phyloP scores from a whole-genome alignment of 2,797 vertebrate genomes.

The Lithobates sylvaticus region DNA sequence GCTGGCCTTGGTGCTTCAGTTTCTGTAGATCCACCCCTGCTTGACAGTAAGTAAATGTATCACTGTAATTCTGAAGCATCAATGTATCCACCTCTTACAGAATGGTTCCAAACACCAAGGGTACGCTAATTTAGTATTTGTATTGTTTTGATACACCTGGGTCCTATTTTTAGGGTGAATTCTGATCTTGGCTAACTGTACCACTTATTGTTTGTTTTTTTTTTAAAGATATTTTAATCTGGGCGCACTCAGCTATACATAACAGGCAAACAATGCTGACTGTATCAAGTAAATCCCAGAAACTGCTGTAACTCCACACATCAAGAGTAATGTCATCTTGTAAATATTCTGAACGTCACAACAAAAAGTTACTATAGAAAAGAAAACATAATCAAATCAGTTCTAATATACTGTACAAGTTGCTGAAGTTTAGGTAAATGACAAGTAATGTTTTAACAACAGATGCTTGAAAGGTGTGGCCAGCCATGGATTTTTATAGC shows the following conservation, averaged over 20 bases:
- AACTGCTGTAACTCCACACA: neutral
- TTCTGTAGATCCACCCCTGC: too few species aligned
- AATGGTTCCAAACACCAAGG: too few species aligned
- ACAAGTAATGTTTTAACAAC: neutral
- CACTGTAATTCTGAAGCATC: too few species aligned
- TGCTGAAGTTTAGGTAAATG: slow-evolving; percentile 6
- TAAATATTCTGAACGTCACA: slow-evolving; percentile 6
- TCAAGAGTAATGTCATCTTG: slow-evolving; percentile 23
- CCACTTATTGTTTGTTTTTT: neutral
- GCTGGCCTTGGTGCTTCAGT: too few species aligned
- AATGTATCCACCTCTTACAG: too few species aligned
- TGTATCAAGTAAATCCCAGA: neutral
- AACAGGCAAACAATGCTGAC: neutral
- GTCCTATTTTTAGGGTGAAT: neutral
- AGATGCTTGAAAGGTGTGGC: slow-evolving; percentile 11
- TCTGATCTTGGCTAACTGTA: neutral
- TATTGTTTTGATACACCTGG: neutral
- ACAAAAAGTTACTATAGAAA: neutral
- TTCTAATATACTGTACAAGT: slow-evolving; percentile 4
- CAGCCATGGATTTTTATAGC: neutral
- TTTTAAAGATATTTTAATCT: slow-evolving; percentile 7
- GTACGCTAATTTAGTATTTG: too few species aligned
- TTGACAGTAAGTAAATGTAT: too few species aligned
- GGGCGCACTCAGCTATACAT: slow-evolving; percentile 18
- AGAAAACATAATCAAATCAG: slow-evolving; percentile 6